Evolutionary conservation across 1,140 invertebrate species (phyloP).

Genomic region (Drosophila nannoptera): DNA sequence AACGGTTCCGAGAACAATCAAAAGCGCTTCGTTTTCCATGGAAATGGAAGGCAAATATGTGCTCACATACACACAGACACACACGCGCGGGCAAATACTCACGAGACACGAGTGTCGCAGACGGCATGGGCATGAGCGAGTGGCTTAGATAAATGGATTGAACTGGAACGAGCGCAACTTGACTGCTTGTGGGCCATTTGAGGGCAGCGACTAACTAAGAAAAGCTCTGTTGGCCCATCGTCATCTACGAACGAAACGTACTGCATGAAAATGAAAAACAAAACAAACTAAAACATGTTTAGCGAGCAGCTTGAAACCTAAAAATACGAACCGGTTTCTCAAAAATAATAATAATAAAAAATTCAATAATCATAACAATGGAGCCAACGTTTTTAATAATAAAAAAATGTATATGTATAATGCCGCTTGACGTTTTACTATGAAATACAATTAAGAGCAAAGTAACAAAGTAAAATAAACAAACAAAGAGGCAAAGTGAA

Average conservation of each 20-base stretch:
- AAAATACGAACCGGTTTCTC: conserved; percentile 33
- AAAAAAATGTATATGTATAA: conserved; percentile 3
- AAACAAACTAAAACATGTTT: conserved; percentile 23
- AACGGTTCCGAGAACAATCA: conserved; percentile 70
- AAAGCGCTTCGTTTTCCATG: conserved; percentile 68
- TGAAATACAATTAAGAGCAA: conserved; percentile 31
- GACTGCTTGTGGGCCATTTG: conserved; percentile 1
- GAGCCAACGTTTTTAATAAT: conserved; percentile 21
- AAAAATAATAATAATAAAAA: conserved; percentile 5
- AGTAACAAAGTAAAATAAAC: conserved; percentile 26
- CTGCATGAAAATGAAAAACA: conserved; percentile 20
- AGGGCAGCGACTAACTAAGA: conserved; percentile 12
- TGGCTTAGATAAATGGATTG: conserved; percentile 30
- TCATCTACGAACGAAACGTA: conserved; percentile 14
- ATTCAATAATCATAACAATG: conserved; percentile 4
- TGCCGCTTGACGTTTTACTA: conserved; percentile 22
- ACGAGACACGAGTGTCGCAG: conserved; percentile 5
- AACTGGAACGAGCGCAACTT: not conserved
- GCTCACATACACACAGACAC: conserved; percentile 15
- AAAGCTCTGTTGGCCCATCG: conserved; percentile 19
- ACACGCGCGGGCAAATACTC: not conserved
- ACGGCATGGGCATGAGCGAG: conserved; percentile 10
- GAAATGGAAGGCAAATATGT: conserved; percentile 66
- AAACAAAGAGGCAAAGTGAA: conserved; percentile 28
- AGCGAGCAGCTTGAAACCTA: conserved; percentile 1